Evolutionary conservation across 2,888 invertebrate genomes (phyloP).

Genomic region (Neoaliturus tenellus): DNA sequence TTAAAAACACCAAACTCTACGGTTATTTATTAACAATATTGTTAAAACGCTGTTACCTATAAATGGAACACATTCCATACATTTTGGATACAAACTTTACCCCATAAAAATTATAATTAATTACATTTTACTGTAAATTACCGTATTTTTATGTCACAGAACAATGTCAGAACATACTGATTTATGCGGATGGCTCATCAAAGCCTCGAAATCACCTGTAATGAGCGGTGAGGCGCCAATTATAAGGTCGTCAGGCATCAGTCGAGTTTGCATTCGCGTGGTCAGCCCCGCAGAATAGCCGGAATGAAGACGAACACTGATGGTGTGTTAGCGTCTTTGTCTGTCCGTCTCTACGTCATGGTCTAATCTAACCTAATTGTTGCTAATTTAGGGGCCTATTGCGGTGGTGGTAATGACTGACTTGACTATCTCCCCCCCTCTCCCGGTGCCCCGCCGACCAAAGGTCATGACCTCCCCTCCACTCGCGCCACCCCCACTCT

Average conservation of each 20-base stretch:
- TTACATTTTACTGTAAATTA: too few species aligned
- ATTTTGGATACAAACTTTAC: too few species aligned
- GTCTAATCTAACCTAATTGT: constrained; percentile 45
- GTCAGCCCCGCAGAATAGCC: neutral
- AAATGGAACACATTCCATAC: too few species aligned
- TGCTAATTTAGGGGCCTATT: constrained; percentile 38
- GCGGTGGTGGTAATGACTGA: constrained; percentile 34
- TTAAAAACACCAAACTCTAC: too few species aligned
- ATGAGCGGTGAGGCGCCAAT: neutral
- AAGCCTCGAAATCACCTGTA: neutral
- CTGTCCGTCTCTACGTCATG: constrained; percentile 35
- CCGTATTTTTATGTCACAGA: too few species aligned
- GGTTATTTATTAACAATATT: too few species aligned
- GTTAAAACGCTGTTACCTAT: too few species aligned
- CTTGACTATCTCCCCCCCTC: constrained; percentile 28
- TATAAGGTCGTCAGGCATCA: constrained; percentile 7
- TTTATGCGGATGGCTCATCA: neutral
- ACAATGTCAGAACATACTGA: neutral
- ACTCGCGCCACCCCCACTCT: constrained; percentile 1
- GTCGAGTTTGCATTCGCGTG: constrained; percentile 4
- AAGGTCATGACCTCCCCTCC: constrained; percentile 21
- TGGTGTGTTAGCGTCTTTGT: neutral
- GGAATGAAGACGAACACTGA: neutral
- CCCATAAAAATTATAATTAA: too few species aligned
- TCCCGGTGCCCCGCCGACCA: constrained; percentile 13